Percentiles rank a stretch among this genome's conserved stretches.
phyloP scores from a whole-genome alignment of 1,140 invertebrate species.

The Meloidogyne chitwoodi region DNA sequence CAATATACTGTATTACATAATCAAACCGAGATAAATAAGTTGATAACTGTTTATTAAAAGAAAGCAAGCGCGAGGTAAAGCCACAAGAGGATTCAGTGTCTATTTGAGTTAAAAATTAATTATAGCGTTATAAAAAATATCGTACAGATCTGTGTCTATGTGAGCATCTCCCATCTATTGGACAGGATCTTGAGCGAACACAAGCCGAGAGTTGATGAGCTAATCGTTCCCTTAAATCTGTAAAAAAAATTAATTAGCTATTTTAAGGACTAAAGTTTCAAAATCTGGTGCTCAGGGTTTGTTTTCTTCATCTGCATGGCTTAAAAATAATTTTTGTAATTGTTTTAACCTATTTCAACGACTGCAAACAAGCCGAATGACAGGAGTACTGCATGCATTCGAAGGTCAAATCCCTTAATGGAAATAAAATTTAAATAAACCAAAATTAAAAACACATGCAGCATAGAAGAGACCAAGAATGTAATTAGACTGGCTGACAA shows the following conservation, averaged over 20 bases:
- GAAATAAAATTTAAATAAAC: background rate
- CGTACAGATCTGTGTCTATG: background rate
- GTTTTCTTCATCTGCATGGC: too few species aligned
- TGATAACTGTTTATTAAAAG: slow-evolving; percentile 35
- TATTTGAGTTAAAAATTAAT: slow-evolving; percentile 3
- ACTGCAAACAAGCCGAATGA: slow-evolving; percentile 32
- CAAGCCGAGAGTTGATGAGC: slow-evolving; percentile 16
- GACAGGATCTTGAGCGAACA: slow-evolving; percentile 2
- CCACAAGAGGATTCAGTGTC: background rate
- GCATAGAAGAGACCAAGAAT: slow-evolving; percentile 24
- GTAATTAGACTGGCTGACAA: slow-evolving; percentile 22
- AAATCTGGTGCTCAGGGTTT: too few species aligned
- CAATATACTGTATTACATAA: background rate
- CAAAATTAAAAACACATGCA: slow-evolving; percentile 28
- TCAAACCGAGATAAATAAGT: slow-evolving; percentile 30
- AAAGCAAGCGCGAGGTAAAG: background rate
- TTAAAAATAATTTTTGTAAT: background rate
- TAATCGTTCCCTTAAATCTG: slow-evolving; percentile 18
- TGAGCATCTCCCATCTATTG: background rate
- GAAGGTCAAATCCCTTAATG: slow-evolving; percentile 32
- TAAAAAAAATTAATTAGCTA: slow-evolving; percentile 13
- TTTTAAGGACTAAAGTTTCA: too few species aligned
- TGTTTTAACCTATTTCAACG: slow-evolving; percentile 23
- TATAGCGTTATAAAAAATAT: background rate
- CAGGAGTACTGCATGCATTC: slow-evolving; percentile 31